Conservation (phyloP, 2,113 vertebrate genomes). For the Lepisosteus osseus region DNA sequence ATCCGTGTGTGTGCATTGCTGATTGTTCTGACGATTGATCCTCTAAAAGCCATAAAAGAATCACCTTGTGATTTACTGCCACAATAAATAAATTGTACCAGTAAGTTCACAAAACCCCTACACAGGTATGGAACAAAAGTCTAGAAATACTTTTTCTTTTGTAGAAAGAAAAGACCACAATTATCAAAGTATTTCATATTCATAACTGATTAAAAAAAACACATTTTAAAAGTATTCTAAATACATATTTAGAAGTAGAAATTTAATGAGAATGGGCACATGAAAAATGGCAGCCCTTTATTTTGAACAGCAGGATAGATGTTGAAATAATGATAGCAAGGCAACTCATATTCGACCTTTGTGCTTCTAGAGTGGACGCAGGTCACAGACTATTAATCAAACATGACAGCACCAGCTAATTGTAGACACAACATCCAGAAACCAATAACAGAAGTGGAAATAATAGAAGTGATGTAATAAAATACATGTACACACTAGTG, state of each 20-base stretch:
- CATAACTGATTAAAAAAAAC: neutral
- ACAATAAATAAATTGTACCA: no score
- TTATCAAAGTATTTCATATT: no score
- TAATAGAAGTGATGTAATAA: constrained; percentile 21
- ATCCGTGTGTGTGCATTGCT: no score
- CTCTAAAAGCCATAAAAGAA: no score
- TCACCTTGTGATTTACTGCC: no score
- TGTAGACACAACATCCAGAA: neutral
- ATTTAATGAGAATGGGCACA: neutral
- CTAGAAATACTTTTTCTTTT: no score
- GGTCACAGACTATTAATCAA: constrained; percentile 29
- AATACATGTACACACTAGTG: constrained; percentile 14
- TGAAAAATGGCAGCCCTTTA: constrained; percentile 17
- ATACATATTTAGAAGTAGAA: neutral
- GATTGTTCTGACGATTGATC: no score
- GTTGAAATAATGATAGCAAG: constrained; percentile 31
- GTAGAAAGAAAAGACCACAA: no score
- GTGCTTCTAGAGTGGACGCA: constrained; percentile 11
- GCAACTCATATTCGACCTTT: constrained; percentile 19
- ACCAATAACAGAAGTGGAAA: neutral
- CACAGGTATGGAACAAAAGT: no score
- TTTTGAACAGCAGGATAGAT: neutral
- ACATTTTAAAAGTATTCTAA: no score
- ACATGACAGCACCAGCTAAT: constrained; percentile 31
- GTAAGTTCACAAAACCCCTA: no score